Conservation (phyloP, 2,888 invertebrate genomes). For the Orgyia antiqua region DNA sequence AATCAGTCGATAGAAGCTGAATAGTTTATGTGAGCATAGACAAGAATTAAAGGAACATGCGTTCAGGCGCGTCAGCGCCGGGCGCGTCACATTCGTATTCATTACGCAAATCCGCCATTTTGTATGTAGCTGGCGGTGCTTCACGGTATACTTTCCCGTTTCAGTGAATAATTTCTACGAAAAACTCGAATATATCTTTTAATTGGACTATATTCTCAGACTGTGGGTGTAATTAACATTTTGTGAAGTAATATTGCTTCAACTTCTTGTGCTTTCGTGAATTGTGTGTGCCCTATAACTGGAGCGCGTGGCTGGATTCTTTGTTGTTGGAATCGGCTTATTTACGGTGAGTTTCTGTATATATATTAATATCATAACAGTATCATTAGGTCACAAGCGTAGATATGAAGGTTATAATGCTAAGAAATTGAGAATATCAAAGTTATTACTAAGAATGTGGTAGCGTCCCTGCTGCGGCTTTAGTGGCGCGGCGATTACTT, state of each 20-base stretch:
- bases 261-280: constrained; percentile 69
- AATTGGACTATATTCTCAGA: constrained; percentile 49
- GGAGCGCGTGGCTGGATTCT: constrained; percentile 78
- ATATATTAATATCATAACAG: constrained; percentile 31
- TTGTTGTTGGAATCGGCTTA: constrained; percentile 75
- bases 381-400: constrained; percentile 8
- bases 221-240: constrained; percentile 52
- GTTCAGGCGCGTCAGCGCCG: constrained; percentile 55
- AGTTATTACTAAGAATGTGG: constrained; percentile 37
- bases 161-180: constrained; percentile 65
- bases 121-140: constrained; percentile 78
- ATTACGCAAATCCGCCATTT: constrained; percentile 78
- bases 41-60: constrained; percentile 37
- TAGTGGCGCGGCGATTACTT: constrained; percentile 45
- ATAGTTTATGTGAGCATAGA: constrained; percentile 28
- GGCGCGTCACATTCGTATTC: constrained; percentile 76
- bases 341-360: constrained; percentile 64
- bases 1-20: too few species aligned
- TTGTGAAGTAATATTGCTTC: constrained; percentile 53
- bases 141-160: constrained; percentile 66
- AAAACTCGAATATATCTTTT: constrained; percentile 62
- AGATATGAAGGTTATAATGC: constrained; percentile 8
- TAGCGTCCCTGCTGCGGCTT: constrained; percentile 59
- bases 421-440: constrained; percentile 13
- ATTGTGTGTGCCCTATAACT: constrained; percentile 73